Evolutionary conservation across 1,140 invertebrate species (phyloP).

Genomic region (Drosophila bocqueti): DNA sequence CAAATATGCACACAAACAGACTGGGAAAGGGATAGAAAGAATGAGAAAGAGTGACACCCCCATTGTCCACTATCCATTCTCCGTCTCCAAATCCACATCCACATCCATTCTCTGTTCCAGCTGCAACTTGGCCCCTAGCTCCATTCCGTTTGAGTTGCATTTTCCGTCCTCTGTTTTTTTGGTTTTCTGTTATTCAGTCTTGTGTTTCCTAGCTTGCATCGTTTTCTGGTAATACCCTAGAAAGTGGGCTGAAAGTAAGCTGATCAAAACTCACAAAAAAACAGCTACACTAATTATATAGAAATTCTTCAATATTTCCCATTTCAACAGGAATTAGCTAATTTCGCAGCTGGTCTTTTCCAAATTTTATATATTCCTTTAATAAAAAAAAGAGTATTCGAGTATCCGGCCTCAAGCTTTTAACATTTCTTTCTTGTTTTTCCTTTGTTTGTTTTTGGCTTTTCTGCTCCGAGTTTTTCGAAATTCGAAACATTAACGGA

Average conservation of each 20-base stretch:
- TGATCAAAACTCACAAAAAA: neutral
- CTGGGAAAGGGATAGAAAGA: neutral
- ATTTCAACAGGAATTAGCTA: neutral
- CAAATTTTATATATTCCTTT: neutral
- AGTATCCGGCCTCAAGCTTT: neutral
- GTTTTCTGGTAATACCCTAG: conserved; percentile 21
- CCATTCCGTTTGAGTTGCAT: conserved; percentile 4
- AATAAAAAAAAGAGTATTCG: conserved; percentile 5
- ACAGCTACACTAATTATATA: neutral
- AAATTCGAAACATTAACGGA: conserved; percentile 80
- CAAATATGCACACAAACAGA: conserved; percentile 10
- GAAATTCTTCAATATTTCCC: neutral
- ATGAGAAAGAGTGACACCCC: conserved; percentile 3
- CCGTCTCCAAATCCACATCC: conserved; percentile 8
- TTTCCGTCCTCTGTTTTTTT: conserved; percentile 7
- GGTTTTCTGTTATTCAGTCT: conserved; percentile 1
- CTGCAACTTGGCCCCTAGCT: conserved; percentile 23
- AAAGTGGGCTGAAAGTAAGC: neutral
- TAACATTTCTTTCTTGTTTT: conserved; percentile 39
- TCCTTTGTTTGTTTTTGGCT: conserved; percentile 53
- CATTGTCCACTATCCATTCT: conserved; percentile 32
- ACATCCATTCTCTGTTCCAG: conserved; percentile 43
- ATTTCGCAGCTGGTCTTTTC: neutral
- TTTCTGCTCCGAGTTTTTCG: conserved; percentile 70
- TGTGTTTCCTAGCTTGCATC: neutral